phyloP scores from a whole-genome alignment of 1,140 invertebrate species.

The Drosophila lacteicornis region DNA sequence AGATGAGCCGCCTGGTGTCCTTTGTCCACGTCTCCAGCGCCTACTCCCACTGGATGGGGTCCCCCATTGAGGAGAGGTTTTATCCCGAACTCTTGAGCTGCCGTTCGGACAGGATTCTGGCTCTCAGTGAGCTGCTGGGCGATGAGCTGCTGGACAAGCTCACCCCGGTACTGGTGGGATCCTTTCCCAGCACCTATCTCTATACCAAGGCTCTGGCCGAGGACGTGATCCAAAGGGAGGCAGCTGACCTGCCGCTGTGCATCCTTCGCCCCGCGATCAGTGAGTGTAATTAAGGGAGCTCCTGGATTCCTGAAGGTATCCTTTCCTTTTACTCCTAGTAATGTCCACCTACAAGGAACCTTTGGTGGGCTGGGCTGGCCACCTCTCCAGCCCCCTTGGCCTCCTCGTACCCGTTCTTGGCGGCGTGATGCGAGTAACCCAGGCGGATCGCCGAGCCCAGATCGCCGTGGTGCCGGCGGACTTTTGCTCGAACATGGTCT shows the following conservation, averaged over 20 bases:
- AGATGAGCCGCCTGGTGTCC: conserved; percentile 89
- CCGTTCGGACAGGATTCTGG: conserved; percentile 88
- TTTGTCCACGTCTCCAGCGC: conserved; percentile 91
- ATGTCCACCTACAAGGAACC: conserved; percentile 92
- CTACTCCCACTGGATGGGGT: conserved; percentile 88
- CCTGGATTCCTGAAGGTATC: conserved; percentile 75
- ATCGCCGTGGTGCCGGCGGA: conserved; percentile 92
- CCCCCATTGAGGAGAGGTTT: conserved; percentile 88
- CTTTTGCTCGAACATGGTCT: conserved; percentile 90
- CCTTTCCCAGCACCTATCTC: conserved; percentile 93
- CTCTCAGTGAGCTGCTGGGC: conserved; percentile 85
- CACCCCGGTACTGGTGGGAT: conserved; percentile 88
- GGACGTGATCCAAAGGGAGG: conserved; percentile 88
- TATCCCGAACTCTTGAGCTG: conserved; percentile 88
- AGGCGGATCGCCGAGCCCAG: conserved; percentile 85
- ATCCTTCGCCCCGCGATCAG: conserved; percentile 90
- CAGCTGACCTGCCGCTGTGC: conserved; percentile 89
- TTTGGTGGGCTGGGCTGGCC: conserved; percentile 92
- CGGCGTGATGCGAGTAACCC: conserved; percentile 90
- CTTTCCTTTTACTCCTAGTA: conserved; percentile 86
- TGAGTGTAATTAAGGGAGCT: conserved; percentile 85
- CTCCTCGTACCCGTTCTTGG: conserved; percentile 86
- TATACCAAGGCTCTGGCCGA: conserved; percentile 94
- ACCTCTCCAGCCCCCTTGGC: conserved; percentile 94
- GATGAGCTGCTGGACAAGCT: conserved; percentile 88